phyloP scores from a whole-genome alignment of 2,113 vertebrate genomes.

The Brachionichthys hirsutus region DNA sequence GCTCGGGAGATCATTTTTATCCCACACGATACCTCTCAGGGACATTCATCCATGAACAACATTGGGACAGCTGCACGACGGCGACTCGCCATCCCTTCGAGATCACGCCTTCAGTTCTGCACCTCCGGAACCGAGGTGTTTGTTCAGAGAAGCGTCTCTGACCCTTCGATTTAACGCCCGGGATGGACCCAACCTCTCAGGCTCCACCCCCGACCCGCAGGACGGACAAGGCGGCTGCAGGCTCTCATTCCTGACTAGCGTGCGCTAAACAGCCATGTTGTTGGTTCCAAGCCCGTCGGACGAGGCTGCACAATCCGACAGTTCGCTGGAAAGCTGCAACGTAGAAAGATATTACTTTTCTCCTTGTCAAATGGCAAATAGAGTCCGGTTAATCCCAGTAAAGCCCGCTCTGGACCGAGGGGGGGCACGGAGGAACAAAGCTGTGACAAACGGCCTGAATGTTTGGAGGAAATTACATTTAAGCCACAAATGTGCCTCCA shows the following conservation, averaged over 20 bases:
- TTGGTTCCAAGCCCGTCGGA: conserved; percentile 66
- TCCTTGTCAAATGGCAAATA: conserved; percentile 65
- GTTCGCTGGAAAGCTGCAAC: conserved; percentile 55
- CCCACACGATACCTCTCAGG: too few species aligned
- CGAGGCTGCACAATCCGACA: conserved; percentile 48
- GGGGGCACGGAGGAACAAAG: conserved; percentile 52
- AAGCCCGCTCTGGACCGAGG: conserved; percentile 47
- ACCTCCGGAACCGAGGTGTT: too few species aligned
- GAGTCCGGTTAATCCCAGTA: conserved; percentile 59
- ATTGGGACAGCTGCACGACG: too few species aligned
- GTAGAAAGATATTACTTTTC: conserved; percentile 43
- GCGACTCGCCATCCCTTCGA: too few species aligned
- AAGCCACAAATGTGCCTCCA: conserved; percentile 19
- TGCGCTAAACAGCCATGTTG: conserved; percentile 38
- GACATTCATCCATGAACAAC: too few species aligned
- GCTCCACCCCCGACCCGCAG: too few species aligned
- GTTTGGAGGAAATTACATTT: conserved; percentile 42
- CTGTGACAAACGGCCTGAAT: conserved; percentile 37
- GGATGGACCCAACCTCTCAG: too few species aligned
- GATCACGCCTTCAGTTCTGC: too few species aligned
- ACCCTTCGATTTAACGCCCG: too few species aligned
- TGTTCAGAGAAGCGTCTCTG: too few species aligned
- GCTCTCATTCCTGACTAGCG: conserved; percentile 69
- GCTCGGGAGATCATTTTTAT: too few species aligned
- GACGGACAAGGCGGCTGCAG: conserved; percentile 6